A percentile compares a stretch with the other conserved stretches of the same genome.
phyloP scores from a whole-genome alignment of 2,888 invertebrate genomes.

The Drymonia ruficornis region DNA sequence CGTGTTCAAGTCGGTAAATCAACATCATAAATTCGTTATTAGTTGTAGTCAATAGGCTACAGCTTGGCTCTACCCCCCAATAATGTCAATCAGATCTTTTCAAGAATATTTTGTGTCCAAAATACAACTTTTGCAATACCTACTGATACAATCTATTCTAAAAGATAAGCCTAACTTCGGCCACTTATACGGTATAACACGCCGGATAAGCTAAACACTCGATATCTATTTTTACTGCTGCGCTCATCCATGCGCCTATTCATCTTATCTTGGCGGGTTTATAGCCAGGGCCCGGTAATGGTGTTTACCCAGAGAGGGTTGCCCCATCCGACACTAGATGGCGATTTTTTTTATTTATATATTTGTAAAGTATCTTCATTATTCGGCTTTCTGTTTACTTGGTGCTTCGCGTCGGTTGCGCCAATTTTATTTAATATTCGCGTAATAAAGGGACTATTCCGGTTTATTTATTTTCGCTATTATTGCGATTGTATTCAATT shows the following conservation, averaged over 20 bases:
- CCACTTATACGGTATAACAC: constrained; percentile 33
- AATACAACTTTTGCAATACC: no score
- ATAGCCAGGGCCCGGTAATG: constrained; percentile 59
- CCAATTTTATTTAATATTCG: constrained; percentile 44
- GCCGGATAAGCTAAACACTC: constrained; percentile 53
- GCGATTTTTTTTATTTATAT: constrained; percentile 54
- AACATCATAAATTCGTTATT: no score
- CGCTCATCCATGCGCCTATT: constrained; percentile 58
- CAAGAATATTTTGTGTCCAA: no score
- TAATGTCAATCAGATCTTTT: no score
- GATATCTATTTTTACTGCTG: constrained; percentile 59
- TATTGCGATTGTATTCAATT: constrained; percentile 39
- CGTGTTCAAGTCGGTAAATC: no score
- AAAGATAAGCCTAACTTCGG: constrained; percentile 4
- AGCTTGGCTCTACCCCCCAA: no score
- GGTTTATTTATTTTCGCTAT: constrained; percentile 34
- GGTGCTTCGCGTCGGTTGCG: constrained; percentile 27
- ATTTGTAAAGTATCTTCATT: constrained; percentile 57
- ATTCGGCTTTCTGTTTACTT: constrained; percentile 42
- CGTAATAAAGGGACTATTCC: constrained; percentile 31
- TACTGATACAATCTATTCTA: no score
- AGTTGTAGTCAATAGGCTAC: no score
- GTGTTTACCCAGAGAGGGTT: constrained; percentile 58
- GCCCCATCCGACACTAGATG: constrained; percentile 37
- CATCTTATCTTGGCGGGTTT: constrained; percentile 71